Percentiles rank a stretch among this genome's conserved stretches.
These are phyloP conservation scores for Acrossocheilus fasciatus DNA, from an alignment of 2,797 vertebrate genomes.

Conservation along the genomic window DNA sequence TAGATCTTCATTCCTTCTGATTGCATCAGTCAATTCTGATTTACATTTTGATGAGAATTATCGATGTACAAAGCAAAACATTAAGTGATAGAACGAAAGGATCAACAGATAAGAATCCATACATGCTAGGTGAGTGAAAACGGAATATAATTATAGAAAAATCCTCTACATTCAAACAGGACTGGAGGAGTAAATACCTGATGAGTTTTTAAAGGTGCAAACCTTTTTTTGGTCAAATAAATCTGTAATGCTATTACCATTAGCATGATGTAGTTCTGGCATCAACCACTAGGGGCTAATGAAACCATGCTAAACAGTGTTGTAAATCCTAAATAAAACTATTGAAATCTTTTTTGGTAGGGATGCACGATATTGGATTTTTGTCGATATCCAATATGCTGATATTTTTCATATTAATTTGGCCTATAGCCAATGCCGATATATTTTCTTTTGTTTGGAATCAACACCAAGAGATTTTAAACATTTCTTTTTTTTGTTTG, in stretches of 20 bases:
- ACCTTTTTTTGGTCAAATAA: not conserved
- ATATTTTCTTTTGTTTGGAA: not conserved
- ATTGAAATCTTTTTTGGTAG: not conserved
- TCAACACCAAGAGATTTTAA: not conserved
- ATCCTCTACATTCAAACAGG: slow-evolving; percentile 5
- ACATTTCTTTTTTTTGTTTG: no score
- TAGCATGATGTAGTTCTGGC: not conserved
- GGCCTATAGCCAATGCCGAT: no score
- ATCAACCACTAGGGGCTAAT: not conserved
- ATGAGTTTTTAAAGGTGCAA: not conserved
- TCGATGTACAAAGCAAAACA: slow-evolving; percentile 51
- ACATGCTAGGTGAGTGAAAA: not conserved
- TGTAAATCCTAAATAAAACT: not conserved
- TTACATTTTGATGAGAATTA: slow-evolving; percentile 62
- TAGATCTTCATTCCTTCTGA: slow-evolving; percentile 50
- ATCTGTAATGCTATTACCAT: not conserved
- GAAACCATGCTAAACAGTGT: not conserved
- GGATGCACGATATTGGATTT: not conserved
- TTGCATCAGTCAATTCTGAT: slow-evolving; percentile 52
- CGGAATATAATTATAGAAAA: not conserved
- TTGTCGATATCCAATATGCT: not conserved
- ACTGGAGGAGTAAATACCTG: not conserved
- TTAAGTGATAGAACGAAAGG: slow-evolving; percentile 39
- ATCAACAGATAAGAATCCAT: slow-evolving; percentile 11
- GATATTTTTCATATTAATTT: not conserved